Base-by-base conservation (phyloP, 2,888 invertebrate genomes). In the Xylocampa areola region DNA sequence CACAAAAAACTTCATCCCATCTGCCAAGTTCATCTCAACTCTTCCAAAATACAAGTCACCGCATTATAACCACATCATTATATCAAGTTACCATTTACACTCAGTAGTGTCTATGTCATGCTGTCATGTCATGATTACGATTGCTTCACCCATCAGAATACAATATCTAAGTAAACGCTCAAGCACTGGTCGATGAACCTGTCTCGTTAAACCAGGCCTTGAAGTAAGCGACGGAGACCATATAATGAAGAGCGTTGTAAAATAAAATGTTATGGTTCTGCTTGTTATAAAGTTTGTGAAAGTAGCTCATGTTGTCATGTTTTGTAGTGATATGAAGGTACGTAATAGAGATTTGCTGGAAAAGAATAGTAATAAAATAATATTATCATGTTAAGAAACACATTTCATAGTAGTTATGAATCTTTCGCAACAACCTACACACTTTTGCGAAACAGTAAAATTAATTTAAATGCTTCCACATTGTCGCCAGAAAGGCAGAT, bases 261-360 rank as follows among this genome's bases (percentile, higher is more conserved):
- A 69, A 63, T 47, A 62, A 49, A 54, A 53, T 62, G 48, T 36
- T 59, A 64, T 47, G 19, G 47, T 41, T 25, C 8, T 37, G 53
- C 70, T 73, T 70, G 73, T 70, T 73, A 70, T 59, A 68, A 73
- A 50, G 23, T 57, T 54, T 43, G 57, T 27, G 37, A 21, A 65
- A 41, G 14, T 45, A 27, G 11, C 44, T 45, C 21, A 14, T 29
- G 35, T 21, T 14, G 51, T 68, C 11, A 21, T 47, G 10, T 6
- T 7, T 5, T 3, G 30, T 21, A 43, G 33, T 19, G 14, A 23
- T 37, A 14, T 32, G n/a, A 19, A 17, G 17, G 11, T 41, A 45
- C 7, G 13, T 11, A 23, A n/a, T n/a, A n/a, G n/a, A n/a, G n/a
- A n/a, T n/a, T n/a, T n/a, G n/a, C n/a, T n/a, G n/a, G n/a, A n/a